A percentile compares a stretch with the other conserved stretches of the same genome.
Evolutionary conservation across 2,113 vertebrate genomes (phyloP).

Genomic region (Pangasianodon gigas): DNA sequence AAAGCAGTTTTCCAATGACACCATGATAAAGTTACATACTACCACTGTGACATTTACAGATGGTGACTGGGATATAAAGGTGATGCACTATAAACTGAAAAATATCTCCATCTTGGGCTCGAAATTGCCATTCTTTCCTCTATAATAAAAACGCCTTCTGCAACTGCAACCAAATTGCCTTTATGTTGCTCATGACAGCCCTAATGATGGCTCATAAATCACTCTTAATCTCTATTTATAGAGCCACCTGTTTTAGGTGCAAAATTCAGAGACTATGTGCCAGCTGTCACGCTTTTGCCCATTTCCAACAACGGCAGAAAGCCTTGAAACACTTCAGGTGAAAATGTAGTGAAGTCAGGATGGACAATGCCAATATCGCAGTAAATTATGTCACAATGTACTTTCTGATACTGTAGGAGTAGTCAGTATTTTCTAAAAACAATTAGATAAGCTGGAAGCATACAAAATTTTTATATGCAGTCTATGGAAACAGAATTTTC

Average conservation of each 20-base stretch:
- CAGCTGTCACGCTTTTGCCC: constrained; percentile 22
- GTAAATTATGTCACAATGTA: neutral
- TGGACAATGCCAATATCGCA: neutral
- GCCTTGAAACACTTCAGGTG: neutral
- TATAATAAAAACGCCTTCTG: constrained; percentile 8
- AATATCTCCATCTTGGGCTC: neutral
- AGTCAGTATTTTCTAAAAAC: neutral
- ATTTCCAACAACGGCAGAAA: neutral
- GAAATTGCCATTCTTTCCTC: neutral
- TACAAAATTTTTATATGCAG: neutral
- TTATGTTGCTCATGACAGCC: constrained; percentile 7
- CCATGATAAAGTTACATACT: neutral
- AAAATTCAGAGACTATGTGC: neutral
- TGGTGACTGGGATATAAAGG: neutral
- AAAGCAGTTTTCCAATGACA: neutral
- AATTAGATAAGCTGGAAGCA: neutral
- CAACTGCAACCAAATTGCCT: constrained; percentile 22
- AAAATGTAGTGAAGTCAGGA: neutral
- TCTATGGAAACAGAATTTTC: neutral
- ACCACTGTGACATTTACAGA: neutral
- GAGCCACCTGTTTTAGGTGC: constrained; percentile 31
- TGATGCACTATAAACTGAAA: constrained; percentile 4
- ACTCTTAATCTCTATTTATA: constrained; percentile 34
- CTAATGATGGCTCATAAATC: constrained; percentile 37
- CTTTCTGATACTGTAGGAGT: neutral